Conservation (phyloP, 2,113 vertebrate genomes). For the Glaucomys volans region DNA sequence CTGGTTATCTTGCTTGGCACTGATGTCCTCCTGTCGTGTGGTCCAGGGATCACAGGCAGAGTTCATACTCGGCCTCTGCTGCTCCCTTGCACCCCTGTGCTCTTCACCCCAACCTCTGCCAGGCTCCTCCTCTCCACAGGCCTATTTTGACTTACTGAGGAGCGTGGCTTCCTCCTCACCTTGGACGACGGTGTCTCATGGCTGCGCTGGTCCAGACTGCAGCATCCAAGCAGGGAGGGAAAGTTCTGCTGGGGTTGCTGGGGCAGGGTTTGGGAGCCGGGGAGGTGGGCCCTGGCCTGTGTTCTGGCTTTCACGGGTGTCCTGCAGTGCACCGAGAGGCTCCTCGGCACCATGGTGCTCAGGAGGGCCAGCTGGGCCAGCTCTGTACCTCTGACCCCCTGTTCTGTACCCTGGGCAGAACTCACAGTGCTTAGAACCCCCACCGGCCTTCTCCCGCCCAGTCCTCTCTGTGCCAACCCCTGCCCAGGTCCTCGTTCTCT, state of each 20-base stretch:
- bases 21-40: not conserved
- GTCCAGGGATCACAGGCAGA: not conserved
- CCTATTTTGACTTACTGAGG: too few relatives aligned
- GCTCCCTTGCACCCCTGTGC: too few relatives aligned
- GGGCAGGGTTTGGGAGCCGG: too few relatives aligned
- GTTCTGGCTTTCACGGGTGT: not conserved
- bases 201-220: not conserved
- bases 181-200: not conserved
- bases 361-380: not conserved
- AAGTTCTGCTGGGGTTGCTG: not conserved
- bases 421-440: not conserved
- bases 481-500: not conserved
- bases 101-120: rapidly evolving
- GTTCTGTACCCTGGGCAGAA: not conserved
- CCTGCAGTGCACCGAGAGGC: not conserved
- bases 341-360: not conserved
- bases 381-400: not conserved
- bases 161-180: not conserved
- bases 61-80: too few relatives aligned
- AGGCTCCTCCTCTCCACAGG: rapidly evolving
- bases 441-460: not conserved
- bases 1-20: not conserved
- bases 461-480: too few relatives aligned
- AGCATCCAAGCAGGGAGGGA: not conserved
- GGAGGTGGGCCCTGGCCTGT: not conserved